Base-by-base conservation (phyloP, 2,888 invertebrate genomes). In the Bombyx huttoni region DNA sequence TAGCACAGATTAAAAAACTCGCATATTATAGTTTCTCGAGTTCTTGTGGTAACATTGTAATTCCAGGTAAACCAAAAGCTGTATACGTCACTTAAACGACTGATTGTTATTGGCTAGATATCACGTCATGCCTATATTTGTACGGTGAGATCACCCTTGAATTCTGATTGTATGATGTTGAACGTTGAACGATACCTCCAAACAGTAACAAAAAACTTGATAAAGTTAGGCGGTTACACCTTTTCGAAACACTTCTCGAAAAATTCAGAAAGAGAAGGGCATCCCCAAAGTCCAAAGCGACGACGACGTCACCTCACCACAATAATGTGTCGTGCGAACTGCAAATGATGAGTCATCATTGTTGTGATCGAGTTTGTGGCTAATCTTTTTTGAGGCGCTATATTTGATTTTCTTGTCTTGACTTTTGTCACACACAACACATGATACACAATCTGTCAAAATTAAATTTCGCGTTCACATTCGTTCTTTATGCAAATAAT, bases 241-340 rank as follows among this genome's bases (percentile, higher is more conserved):
- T 57, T 84, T 83, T 80, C 56, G 68, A 61, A 63, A 58, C 58
- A 55, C 51, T 53, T 52, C 54, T 49, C 56, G 46, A 65, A 63
- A 73, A 78, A 73, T 79, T 80, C 75, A 77, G 63, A 69, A 78
- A 84, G 79, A 82, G 80, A 82, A 84, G 86, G 87, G 86, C 83
- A 86, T 86, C 86, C 86, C 87, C 86, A 77, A 81, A 78, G 73
- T 24, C 40, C 9, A 40, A 8, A 40, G 8, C 64, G 70, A 72
- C 59, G 69, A 65, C 66, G 69, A 86, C 82, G 82, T 83, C 82
- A 81, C 67, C 71, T 55, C 58, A 40, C 3, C 40, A 40, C 2
- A 10, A 10, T 8, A 10, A 12, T 12, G 40, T 10, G 12, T 60
- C 59, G 60, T 69, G 64, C 71, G 72, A 75, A 69, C 68, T 77